Base-by-base conservation (phyloP, 2,888 invertebrate species). In the Brachynemurus nebulosus region DNA sequence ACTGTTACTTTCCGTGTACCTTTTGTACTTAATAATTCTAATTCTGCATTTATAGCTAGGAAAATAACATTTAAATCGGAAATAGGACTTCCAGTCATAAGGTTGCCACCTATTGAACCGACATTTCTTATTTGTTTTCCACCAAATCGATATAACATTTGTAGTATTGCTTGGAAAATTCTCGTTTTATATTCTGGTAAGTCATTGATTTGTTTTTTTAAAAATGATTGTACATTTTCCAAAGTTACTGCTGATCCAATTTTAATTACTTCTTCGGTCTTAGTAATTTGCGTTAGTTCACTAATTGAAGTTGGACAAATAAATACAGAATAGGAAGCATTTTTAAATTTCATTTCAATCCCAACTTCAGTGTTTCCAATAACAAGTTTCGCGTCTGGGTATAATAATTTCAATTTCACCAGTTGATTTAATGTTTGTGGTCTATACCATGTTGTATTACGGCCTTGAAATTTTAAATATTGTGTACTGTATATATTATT, bases 61-160 rank as follows among this genome's bases (percentile, higher is more conserved):
- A 95, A 74, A 52, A 96, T 78, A 0, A 95, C 95, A 65, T 91
- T 91, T 57, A 96, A 71, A 66, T 97, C 96, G 0, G 95, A 93
- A 59, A 96, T 95, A 0, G 96, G 95, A 65, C 93, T 95, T 12
- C 89, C 86, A 0, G 93, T 93, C 69, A 93, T 81, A 49, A 96
- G 85, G 62, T 96, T 95, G 19, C 96, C 95, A 23, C 86, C 91
- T 20, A 96, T 67, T 11, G 88, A 80, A 40, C 92, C 93, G 11
- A 91, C 91, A 64, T 93, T 96, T 50, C 96, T 72, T 40, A 96
- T 88, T 69, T 96, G 96, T 57, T 81, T 86, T 5, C 95, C 92
- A 40, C 92, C 96, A 70, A 96, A 96, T 80, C 86, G 91, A 59
- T 89, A 79, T 18, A 96, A 67, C 85, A 95, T 96, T 44, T 85